Evolutionary conservation across 2,113 vertebrate genomes (phyloP).

Genomic region (human): GRCh38 chr15:73348001-73348500

Average conservation of each 20-base stretch:
- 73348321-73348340: background rate
- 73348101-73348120: background rate
- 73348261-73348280: background rate
- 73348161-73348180: background rate
- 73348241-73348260: background rate
- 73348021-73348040: background rate
- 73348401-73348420: background rate
- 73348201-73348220: background rate
- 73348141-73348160: background rate
- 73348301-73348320: background rate
- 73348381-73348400: no score
- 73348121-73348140: background rate
- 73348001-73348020: background rate
- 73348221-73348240: background rate
- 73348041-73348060: background rate
- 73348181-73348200: background rate
- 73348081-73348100: background rate
- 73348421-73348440: background rate
- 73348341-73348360: background rate
- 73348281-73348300: background rate
- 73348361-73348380: no score
- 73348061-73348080: background rate
- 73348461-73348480: background rate
- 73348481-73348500: background rate
- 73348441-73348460: background rate